Percentiles rank a stretch among this genome's conserved stretches.
phyloP scores from a whole-genome alignment of 64 coral and sea anemone species.

The Stylophora pistillata region DNA sequence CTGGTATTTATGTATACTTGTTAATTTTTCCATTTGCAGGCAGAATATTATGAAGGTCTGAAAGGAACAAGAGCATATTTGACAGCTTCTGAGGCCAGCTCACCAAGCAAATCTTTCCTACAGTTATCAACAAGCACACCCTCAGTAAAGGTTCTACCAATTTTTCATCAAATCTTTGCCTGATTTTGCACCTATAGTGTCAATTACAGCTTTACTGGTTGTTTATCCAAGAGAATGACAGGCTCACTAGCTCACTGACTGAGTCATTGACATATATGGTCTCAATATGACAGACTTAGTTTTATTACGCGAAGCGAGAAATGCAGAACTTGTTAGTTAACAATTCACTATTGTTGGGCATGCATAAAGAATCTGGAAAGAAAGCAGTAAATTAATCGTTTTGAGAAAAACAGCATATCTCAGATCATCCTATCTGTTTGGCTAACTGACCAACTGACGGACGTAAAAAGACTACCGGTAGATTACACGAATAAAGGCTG shows the following conservation, averaged over 20 bases:
- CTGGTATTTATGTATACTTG: neutral
- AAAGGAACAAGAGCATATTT: neutral
- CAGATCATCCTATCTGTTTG: neutral
- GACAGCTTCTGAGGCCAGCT: neutral
- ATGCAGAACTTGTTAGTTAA: too few species aligned
- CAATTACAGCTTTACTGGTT: too few species aligned
- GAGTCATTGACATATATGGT: neutral
- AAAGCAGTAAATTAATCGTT: too few species aligned
- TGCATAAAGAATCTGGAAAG: too few species aligned
- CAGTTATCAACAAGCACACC: conserved; percentile 59
- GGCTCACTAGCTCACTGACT: neutral
- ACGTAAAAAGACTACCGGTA: too few species aligned
- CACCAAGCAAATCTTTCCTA: conserved; percentile 55
- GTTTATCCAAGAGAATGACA: neutral
- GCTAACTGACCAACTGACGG: neutral
- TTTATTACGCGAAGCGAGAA: too few species aligned
- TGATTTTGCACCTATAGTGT: too few species aligned
- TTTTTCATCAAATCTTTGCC: too few species aligned
- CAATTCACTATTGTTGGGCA: too few species aligned
- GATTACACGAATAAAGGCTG: too few species aligned
- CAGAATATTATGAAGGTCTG: conserved; percentile 3
- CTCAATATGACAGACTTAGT: too few species aligned
- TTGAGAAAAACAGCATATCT: too few species aligned
- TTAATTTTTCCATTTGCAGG: conserved; percentile 6
- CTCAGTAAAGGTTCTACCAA: conserved; percentile 46